phyloP scores from a whole-genome alignment of 2,797 vertebrate species.

The Oreochromis grahami region DNA sequence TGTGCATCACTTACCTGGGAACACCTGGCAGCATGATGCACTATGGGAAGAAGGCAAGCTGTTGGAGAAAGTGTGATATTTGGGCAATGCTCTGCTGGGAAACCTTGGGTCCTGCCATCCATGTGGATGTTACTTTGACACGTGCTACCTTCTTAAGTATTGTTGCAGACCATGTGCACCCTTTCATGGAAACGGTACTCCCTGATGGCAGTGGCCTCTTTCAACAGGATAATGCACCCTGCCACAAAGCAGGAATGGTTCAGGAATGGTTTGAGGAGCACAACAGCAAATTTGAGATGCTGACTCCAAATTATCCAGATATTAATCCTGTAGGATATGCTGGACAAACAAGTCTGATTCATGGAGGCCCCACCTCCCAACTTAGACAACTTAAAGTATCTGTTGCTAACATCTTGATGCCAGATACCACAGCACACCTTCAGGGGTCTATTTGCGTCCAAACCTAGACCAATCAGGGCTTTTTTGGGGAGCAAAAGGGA shows the following conservation, averaged over 20 bases:
- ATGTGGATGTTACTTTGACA: neutral
- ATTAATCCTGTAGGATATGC: neutral
- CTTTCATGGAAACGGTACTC: neutral
- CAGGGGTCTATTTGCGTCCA: neutral
- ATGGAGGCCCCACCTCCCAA: neutral
- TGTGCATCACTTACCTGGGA: neutral
- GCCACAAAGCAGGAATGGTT: neutral
- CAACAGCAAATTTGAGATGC: neutral
- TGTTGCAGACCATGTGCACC: neutral
- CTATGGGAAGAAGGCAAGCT: neutral
- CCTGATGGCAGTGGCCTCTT: neutral
- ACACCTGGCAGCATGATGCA: accelerated
- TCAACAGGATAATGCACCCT: neutral
- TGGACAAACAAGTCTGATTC: neutral
- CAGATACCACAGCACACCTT: neutral
- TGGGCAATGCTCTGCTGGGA: neutral
- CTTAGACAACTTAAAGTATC: neutral
- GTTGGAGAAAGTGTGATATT: neutral
- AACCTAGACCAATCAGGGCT: neutral
- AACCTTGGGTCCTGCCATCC: too few relatives aligned
- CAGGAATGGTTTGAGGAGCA: neutral
- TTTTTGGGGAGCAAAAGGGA: neutral
- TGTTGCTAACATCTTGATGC: neutral
- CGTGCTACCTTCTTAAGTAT: neutral
- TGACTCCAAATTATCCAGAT: neutral